phyloP scores from a whole-genome alignment of 2,113 vertebrate species.

The Pongo pygmaeus region DNA sequence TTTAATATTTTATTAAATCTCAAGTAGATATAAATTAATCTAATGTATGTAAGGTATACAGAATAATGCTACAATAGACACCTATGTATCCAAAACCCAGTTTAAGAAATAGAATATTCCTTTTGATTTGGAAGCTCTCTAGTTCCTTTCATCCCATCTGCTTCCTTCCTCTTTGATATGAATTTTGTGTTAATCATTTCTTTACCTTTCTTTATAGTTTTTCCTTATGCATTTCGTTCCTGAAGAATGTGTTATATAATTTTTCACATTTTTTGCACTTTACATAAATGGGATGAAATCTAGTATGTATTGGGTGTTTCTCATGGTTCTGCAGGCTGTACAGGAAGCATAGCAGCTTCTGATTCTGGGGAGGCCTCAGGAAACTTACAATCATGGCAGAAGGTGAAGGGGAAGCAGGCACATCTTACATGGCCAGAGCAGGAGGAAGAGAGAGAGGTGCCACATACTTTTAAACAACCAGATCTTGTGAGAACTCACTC shows the following conservation, averaged over 20 bases:
- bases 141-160: neutral
- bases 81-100: neutral
- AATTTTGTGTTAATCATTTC: neutral
- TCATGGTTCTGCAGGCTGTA: too few species aligned
- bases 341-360: too few species aligned
- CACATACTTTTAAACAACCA: too few species aligned
- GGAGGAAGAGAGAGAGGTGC: too few species aligned
- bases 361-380: too few species aligned
- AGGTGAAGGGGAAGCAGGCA: too few species aligned
- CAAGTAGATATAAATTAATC: neutral
- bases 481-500: too few species aligned
- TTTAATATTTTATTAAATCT: neutral
- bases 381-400: too few species aligned
- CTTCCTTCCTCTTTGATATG: neutral
- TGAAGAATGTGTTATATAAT: neutral
- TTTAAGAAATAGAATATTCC: neutral
- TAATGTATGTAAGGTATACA: neutral
- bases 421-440: too few species aligned
- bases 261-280: neutral
- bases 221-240: neutral
- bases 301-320: neutral
- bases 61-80: neutral
- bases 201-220: neutral
- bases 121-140: neutral
- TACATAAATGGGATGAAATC: neutral